Evolutionary conservation across 2,113 vertebrate species (phyloP).

Genomic region (Ciconia maguari): DNA sequence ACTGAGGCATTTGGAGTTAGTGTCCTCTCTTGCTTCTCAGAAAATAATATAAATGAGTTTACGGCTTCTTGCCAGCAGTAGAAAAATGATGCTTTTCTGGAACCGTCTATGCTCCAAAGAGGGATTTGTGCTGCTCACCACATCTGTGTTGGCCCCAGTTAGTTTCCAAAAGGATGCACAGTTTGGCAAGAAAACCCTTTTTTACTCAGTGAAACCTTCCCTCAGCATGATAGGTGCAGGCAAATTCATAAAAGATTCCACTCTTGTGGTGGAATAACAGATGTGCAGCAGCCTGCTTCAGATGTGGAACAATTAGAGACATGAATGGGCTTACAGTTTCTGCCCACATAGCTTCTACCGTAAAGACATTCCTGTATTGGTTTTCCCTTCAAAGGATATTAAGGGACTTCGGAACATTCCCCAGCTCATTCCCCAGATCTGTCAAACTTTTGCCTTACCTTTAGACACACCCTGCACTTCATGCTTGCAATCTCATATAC

Average conservation of each 20-base stretch:
- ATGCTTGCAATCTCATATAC: neutral
- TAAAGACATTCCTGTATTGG: neutral
- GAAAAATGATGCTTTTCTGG: constrained; percentile 40
- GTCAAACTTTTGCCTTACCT: neutral
- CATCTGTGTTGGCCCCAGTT: constrained; percentile 48
- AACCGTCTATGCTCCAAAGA: constrained; percentile 28
- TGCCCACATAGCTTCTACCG: neutral
- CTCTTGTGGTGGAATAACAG: constrained; percentile 38
- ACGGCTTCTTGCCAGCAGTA: neutral
- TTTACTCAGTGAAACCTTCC: constrained; percentile 17
- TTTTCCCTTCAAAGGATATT: neutral
- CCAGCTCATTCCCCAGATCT: neutral
- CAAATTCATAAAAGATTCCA: constrained; percentile 53
- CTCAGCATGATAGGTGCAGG: constrained; percentile 23
- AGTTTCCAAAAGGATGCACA: constrained; percentile 59
- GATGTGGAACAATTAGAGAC: constrained; percentile 31
- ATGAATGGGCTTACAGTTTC: constrained; percentile 16
- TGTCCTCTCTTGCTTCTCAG: neutral
- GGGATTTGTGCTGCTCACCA: constrained; percentile 35
- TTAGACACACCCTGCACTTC: neutral
- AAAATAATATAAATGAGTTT: constrained; percentile 12
- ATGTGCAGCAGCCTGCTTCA: constrained; percentile 30
- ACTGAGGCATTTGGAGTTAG: neutral
- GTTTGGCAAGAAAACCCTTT: constrained; percentile 26
- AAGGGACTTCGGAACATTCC: neutral